Evolutionary conservation across 1,140 invertebrate genomes (phyloP), one percentile per base, ranked within the genome.

Genomic region (Pseudomyrmex sp.): DNA sequence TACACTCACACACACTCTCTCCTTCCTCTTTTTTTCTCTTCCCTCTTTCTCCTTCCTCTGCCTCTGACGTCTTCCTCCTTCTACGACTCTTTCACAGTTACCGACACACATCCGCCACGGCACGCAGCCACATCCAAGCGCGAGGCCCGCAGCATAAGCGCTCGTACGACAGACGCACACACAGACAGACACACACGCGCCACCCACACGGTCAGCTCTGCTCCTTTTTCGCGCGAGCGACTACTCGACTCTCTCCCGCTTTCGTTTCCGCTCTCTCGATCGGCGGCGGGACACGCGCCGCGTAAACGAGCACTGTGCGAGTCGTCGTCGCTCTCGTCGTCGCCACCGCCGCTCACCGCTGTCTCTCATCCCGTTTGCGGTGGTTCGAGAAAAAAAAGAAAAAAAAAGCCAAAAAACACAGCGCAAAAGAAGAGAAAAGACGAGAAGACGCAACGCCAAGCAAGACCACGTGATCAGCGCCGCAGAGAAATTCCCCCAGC

Each of bases 1-100:
- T 26, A 85, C 68, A 83, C 58, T 46, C 73, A 61, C 89, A 91
- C 89, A 91, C 89, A 80, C 58, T 75, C 58, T 62, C 35, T 58
- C n/a, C 13, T 26, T 56, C 23, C 61, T 50, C 58, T 66, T 56
- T 20, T 70, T 18, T 54, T 74, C 46, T 58, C 52, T 68, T 59
- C 20, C 59, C 70, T 77, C 69, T 20, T 15, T 52, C 72, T 61
- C 63, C 61, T 12, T 35, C 58, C 63, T 61, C 58, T 35, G 35
- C 79, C 54, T 35, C 35, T 35, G 35, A 61, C 61, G 56, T 79
- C 83, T 85, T 20, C 66, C 63, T 80, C 80, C 18, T 58, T 83
- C 82, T 44, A 80, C 76, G 66, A 58, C n/a, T 54, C 48, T 66
- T 70, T 35, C 54, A 61, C 44, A 69, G 18, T 44, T 26, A 68